A percentile compares a stretch with the other conserved stretches of the same genome.
Conservation (phyloP, 2,797 vertebrate species). For the Sarcoramphus papa region DNA sequence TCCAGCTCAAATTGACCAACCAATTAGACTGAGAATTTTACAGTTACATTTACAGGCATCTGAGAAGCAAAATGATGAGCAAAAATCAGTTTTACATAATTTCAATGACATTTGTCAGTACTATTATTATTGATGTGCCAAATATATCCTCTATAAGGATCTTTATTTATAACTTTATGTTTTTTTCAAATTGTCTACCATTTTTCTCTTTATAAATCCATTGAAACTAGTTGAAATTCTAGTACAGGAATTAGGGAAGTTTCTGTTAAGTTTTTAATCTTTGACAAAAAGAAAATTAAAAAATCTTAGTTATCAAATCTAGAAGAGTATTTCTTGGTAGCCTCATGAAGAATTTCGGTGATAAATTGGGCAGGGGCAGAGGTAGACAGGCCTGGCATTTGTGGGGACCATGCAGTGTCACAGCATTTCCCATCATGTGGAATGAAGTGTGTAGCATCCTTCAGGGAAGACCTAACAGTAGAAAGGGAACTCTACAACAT, state of each 20-base stretch:
- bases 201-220: not conserved
- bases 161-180: not conserved
- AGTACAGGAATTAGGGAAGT: not conserved
- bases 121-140: not conserved
- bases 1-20: not conserved
- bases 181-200: not conserved
- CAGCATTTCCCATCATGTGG: not conserved
- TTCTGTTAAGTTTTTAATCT: not conserved
- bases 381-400: not conserved
- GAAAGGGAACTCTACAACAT: not conserved
- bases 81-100: not conserved
- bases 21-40: not conserved
- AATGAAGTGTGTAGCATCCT: not conserved
- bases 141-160: not conserved
- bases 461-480: not conserved
- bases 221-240: not conserved
- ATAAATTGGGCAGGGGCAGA: not conserved
- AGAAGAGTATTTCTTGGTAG: not conserved
- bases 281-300: not conserved
- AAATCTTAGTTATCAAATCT: not conserved
- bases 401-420: not conserved
- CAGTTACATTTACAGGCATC: not conserved
- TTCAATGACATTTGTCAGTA: not conserved
- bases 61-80: not conserved
- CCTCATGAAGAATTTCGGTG: not conserved